Evolutionary conservation across 64 coral and sea anemone species (phyloP), one percentile per base, ranked within the genome.

Genomic region (Acropora tenuis): DNA sequence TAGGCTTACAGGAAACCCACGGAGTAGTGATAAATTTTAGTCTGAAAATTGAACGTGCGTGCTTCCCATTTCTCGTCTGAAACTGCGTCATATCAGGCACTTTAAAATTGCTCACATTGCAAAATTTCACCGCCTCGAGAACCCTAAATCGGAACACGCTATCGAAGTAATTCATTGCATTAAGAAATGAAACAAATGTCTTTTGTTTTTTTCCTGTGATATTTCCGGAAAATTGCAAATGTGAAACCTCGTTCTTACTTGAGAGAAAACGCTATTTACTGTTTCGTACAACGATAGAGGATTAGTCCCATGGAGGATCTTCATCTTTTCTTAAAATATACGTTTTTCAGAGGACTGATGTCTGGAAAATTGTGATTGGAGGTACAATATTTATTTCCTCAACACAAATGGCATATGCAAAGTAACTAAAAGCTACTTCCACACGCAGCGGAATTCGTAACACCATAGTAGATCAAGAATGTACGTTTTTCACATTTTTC

Each of bases 171-270:
- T n/a, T 71, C 5, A 71, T 71, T 71, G 17, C 61, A 2, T 13
- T 30, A 30, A 15, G 61, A 11, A 2, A 66, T 8, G 61, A 66
- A 66, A 8, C 17, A 17, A 66, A 46, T 42, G 19, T 8, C 41
- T 16, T 17, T 43, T 11, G 10, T 16, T 2, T 77, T 77, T 46
- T 3, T 48, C 49, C 1, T 18, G 1, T 77, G 2, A 18, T 18
- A 30, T 85, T 9, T 13, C 18, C 71, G 82, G 82, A 85, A 71
- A 85, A 71, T 71, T 85, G 61, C 82, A 61, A 85, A 85, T 4
- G 5, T 80, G 50, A 18, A 8, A 10, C 1, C 11, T 53, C 1
- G 75, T 18, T 76, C 74, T 16, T 59, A 8, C 49, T 41, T 8
- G 8, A 10, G 40, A 59, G 8, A 80, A 80, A 80, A 1, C 7